phyloP scores from a whole-genome alignment of 2,888 invertebrate genomes.

The Crioceris asparagi region DNA sequence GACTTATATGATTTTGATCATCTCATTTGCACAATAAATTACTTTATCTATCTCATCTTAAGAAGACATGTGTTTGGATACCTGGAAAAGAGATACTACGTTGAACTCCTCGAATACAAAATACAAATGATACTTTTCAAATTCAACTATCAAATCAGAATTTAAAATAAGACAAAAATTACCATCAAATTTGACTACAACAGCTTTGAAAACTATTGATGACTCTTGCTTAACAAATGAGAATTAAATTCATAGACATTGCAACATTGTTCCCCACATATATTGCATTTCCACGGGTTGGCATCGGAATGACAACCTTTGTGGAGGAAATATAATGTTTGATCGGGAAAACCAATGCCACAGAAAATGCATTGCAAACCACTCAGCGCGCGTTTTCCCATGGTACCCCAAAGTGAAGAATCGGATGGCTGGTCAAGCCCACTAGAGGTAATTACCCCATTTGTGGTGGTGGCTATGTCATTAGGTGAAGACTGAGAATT shows the following conservation, averaged over 20 bases:
- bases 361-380: conserved; percentile 80
- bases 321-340: conserved; percentile 92
- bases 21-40: too few species aligned
- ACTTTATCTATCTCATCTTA: too few species aligned
- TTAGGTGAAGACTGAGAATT: not conserved
- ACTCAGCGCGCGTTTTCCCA: conserved; percentile 41
- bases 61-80: too few species aligned
- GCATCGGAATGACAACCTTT: conserved; percentile 96
- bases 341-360: conserved; percentile 90
- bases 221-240: conserved; percentile 87
- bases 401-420: conserved; percentile 37
- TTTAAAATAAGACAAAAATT: too few species aligned
- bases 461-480: conserved; percentile 23
- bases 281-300: conserved; percentile 96
- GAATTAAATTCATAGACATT: conserved; percentile 97
- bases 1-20: too few species aligned
- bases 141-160: too few species aligned
- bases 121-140: too few species aligned
- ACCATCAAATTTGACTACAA: too few species aligned
- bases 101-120: too few species aligned
- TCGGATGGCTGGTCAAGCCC: conserved; percentile 48
- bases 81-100: too few species aligned
- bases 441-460: conserved; percentile 56
- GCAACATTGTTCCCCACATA: conserved; percentile 90
- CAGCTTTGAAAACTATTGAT: conserved; percentile 59